Conservation (phyloP, 2,113 vertebrate genomes). For the Rhea americana region DNA sequence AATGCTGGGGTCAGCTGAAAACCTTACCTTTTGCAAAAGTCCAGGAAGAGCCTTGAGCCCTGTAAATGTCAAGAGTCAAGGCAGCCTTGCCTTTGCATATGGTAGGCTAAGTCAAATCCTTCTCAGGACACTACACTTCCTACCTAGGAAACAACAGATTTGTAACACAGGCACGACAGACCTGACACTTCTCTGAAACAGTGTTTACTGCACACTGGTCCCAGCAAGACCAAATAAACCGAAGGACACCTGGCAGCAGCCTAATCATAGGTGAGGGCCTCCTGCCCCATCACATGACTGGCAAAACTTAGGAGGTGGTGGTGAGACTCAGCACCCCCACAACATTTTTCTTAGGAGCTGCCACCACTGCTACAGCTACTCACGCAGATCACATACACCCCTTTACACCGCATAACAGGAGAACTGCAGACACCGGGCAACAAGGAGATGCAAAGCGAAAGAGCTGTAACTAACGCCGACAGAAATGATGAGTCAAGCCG, state of each 20-base stretch:
- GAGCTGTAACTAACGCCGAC: rapidly evolving
- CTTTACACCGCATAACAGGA: rapidly evolving
- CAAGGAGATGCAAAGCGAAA: rapidly evolving
- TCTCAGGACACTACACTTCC: background rate
- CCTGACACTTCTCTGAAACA: background rate
- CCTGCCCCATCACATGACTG: too few species aligned
- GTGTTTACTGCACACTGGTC: background rate
- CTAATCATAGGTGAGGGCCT: background rate
- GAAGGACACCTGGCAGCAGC: background rate
- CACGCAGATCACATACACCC: rapidly evolving
- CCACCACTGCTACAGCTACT: rapidly evolving
- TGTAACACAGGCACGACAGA: background rate
- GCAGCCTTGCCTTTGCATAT: rapidly evolving
- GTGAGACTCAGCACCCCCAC: rapidly evolving
- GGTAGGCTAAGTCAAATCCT: background rate
- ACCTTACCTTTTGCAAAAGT: rapidly evolving
- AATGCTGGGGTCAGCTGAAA: background rate
- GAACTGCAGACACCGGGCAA: too few species aligned
- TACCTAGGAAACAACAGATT: too few species aligned
- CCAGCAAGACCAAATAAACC: rapidly evolving
- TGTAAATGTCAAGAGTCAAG: too few species aligned
- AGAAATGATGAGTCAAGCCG: background rate
- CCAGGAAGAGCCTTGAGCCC: background rate
- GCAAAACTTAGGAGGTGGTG: rapidly evolving
- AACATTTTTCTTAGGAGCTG: background rate